Percentiles rank a stretch among this genome's conserved stretches.
Conservation (phyloP, 1,140 invertebrate species). For the Battus philenor region DNA sequence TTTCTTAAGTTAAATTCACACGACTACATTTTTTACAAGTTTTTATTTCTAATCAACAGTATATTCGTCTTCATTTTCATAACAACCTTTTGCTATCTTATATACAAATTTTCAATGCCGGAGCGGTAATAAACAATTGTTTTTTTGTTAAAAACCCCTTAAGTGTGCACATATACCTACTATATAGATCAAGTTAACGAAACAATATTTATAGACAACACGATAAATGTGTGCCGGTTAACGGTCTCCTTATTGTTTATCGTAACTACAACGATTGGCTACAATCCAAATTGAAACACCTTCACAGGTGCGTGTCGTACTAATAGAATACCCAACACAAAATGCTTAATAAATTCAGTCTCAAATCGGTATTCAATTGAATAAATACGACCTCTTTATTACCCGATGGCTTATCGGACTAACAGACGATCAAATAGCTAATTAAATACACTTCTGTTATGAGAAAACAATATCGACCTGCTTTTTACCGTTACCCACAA, state of each 20-base stretch:
- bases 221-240: slow-evolving; percentile 36
- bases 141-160: too few relatives aligned
- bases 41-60: too few relatives aligned
- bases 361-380: slow-evolving; percentile 42
- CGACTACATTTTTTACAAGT: too few relatives aligned
- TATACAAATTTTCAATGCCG: too few relatives aligned
- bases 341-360: slow-evolving; percentile 16
- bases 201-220: background rate
- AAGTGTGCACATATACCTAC: too few relatives aligned
- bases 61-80: too few relatives aligned
- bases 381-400: slow-evolving; percentile 29
- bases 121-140: too few relatives aligned
- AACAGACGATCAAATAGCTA: background rate
- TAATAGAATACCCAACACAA: background rate
- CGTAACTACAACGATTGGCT: slow-evolving; percentile 45
- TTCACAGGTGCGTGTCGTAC: slow-evolving; percentile 38
- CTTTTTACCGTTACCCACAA: too few relatives aligned
- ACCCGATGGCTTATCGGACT: background rate
- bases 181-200: background rate
- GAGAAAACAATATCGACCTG: too few relatives aligned
- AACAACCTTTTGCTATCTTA: too few relatives aligned
- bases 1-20: too few relatives aligned
- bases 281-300: slow-evolving; percentile 38
- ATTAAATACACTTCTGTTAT: background rate
- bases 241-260: slow-evolving; percentile 53